Base-by-base conservation (phyloP, 2,797 vertebrate species). In the Toxotes lorentzi region DNA sequence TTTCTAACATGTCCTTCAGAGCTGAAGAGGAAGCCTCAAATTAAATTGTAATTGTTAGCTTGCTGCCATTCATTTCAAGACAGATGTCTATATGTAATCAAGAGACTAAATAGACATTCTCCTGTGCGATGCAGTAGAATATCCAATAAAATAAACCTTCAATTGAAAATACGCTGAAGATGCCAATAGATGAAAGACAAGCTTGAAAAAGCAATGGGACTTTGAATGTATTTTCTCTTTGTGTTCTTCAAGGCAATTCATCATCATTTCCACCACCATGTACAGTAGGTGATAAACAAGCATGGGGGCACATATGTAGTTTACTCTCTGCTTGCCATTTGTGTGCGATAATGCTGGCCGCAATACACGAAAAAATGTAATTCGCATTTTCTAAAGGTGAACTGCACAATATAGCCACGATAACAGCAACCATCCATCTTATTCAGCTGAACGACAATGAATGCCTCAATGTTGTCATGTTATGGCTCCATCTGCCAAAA, bases 351-450 rank as follows among this genome's bases (percentile, higher is more conserved):
- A 85, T 81, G 62, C 73, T 54, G 72, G 61, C 84, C 59, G 76
- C 77, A 79, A 77, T 48, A 32, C 67, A 77, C 59, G 76, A 53
- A 77, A 77, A 60, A 84, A 77, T 78, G 54, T 71, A 76, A 78
- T 83, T 65, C 60, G 50, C 17, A 68, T 87, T 88, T 73, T 82
- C n/a, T 54, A 66, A 88, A 90, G 85, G 83, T 74, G 73, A 90
- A 63, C 38, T 11, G 2, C 43, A 79, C 41, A 87, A 81, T 84
- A 69, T 47, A 76, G 50, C 70, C 13, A 30, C 17, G 58, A 83
- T 81, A 86, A 82, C 13, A 7, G 50, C 50, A 64, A 57, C 76
- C 83, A 93, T 92, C 88, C 89, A 88, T 95, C 91, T 91, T 93
- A 76, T 90, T 92, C 81, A 88, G 72, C 73, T 70, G 51, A 85